These are phyloP conservation scores for Volucella inanis DNA, from an alignment of 2,888 invertebrate genomes.

Conservation along the genomic window DNA sequence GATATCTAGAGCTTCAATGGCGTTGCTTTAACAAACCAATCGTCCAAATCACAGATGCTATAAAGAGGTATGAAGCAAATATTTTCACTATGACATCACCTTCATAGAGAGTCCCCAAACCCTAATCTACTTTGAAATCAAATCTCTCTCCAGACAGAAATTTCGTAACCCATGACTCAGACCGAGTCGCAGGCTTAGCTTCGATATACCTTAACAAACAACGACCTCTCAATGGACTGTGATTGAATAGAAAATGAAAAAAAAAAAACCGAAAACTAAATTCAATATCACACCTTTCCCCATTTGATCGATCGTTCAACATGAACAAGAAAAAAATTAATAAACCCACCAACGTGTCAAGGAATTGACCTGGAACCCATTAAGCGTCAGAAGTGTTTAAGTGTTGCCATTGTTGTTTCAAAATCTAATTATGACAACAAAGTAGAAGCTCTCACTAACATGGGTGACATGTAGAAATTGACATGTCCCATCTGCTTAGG, in stretches of 20 bases:
- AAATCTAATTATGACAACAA: constrained; percentile 21
- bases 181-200: background rate
- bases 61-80: too few species aligned
- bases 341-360: constrained; percentile 15
- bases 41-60: too few species aligned
- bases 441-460: constrained; percentile 5
- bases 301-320: constrained; percentile 50
- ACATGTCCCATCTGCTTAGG: constrained; percentile 1
- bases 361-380: constrained; percentile 2
- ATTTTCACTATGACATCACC: too few species aligned
- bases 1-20: too few species aligned
- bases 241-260: background rate
- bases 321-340: constrained; percentile 19
- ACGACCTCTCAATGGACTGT: constrained; percentile 16
- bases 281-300: constrained; percentile 47
- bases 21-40: too few species aligned
- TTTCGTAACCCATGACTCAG: constrained; percentile 55
- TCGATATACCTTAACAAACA: constrained; percentile 35
- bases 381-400: constrained; percentile 15
- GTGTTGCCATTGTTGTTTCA: constrained; percentile 16
- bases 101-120: too few species aligned
- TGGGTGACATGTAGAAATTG: constrained; percentile 24
- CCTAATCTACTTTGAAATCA: background rate
- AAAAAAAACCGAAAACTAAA: constrained; percentile 17
- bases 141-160: constrained; percentile 24